Evolutionary conservation across 2,888 invertebrate species (phyloP).

Genomic region (Exocentrus adspersus): DNA sequence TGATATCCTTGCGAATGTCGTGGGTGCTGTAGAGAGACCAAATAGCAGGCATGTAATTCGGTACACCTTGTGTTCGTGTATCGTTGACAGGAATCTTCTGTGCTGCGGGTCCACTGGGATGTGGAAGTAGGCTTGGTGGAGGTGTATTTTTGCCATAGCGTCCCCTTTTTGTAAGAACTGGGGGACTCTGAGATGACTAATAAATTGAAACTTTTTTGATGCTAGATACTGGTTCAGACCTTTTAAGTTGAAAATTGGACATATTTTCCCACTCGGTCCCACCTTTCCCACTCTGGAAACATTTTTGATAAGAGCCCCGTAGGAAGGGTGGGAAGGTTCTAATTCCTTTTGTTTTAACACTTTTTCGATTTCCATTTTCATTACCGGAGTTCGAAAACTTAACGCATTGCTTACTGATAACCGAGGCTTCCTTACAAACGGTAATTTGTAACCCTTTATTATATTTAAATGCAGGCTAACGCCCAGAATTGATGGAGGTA

Average conservation of each 20-base stretch:
- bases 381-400: not conserved
- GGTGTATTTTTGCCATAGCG: conserved; percentile 33
- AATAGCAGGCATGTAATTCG: conserved; percentile 37
- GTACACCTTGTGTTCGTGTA: conserved; percentile 2
- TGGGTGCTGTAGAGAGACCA: conserved; percentile 5
- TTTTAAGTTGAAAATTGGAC: too few relatives aligned
- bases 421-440: not conserved
- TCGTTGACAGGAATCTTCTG: conserved; percentile 27
- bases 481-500: not conserved
- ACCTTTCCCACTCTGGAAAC: conserved; percentile 27
- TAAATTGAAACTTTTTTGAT: conserved; percentile 33
- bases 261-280: too few relatives aligned
- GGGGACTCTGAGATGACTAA: conserved; percentile 34
- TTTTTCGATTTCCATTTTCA: not conserved
- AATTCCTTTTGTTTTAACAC: conserved; percentile 14
- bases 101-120: conserved; percentile 29
- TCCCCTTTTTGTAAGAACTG: conserved; percentile 34
- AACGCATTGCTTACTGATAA: not conserved
- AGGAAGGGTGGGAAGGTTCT: conserved; percentile 11
- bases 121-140: conserved; percentile 39
- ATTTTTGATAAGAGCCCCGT: conserved; percentile 30
- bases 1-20: conserved; percentile 39
- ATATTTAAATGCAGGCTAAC: not conserved
- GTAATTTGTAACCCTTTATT: not conserved
- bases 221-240: conserved; percentile 22